Base-by-base conservation (phyloP, 2,888 invertebrate species). In the Leptinotarsa juncta region DNA sequence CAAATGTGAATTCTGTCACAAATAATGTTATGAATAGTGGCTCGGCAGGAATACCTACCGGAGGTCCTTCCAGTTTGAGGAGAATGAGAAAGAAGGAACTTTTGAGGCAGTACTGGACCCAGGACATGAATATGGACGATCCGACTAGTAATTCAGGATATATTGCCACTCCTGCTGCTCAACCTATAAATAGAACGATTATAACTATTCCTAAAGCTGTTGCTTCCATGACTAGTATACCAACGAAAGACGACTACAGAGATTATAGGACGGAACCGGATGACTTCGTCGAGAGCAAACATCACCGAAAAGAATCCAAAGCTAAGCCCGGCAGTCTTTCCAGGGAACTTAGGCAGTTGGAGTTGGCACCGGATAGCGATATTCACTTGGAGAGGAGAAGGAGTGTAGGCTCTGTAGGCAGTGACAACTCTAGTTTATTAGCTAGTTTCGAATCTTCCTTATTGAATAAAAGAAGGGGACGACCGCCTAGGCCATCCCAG, bases 51-150 rank as follows among this genome's bases (percentile, higher is more conserved):
- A 81, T 82, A 16, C 83, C 83, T 68, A 83, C 84, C 60, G 88
- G 91, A 0, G 94, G 94, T 14, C 93, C 94, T 0, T 94, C 94
- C 0, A 95, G 93, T 86, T 90, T 96, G 65, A 89, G 96, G 32
- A 90, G 96, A 23, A 97, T 96, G 96, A 90, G 96, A 4, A 97
- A 97, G 89, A 97, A 97, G 84, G 96, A 97, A 85, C 86, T 97
- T 70, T 88, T 97, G 49, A 91, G 95, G 23, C 94, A 96, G 84
- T 95, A 95, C 83, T 95, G 95, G 90, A 94, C 94, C 16, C 95
- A 95, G 84, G 95, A 96, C 83, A 95, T 94, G 91, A 95, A 96
- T 83, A 94, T 94, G 92, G 94, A 94, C 82, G 95, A 95, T 81
- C 92, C 93, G 5, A 89, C 91, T 3, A 90, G 89, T 67, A 91